Percentiles rank a stretch among this genome's conserved stretches.
These are phyloP conservation scores for Stigmatopora argus DNA, from an alignment of 2,113 vertebrate species.

Conservation along the genomic window DNA sequence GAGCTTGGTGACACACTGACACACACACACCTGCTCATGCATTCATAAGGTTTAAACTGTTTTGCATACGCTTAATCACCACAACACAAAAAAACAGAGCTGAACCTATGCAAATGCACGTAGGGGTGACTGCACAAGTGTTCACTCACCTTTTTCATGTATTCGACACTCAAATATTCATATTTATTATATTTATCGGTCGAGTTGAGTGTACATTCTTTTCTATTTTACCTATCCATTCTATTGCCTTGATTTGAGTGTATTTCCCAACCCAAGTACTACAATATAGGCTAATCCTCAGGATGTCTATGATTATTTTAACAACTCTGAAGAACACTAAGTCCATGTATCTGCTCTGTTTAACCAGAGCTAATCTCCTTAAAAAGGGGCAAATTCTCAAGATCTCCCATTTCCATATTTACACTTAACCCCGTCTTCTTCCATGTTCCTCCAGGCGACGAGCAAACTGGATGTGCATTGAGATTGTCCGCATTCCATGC, in stretches of 20 bases:
- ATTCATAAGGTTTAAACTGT: slow-evolving; percentile 19
- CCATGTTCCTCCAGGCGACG: slow-evolving; percentile 36
- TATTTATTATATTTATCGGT: slow-evolving; percentile 8
- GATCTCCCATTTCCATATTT: slow-evolving; percentile 50
- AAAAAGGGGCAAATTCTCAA: slow-evolving; percentile 48
- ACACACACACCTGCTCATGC: slow-evolving; percentile 6
- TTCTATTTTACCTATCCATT: slow-evolving; percentile 27
- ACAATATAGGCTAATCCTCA: slow-evolving; percentile 53
- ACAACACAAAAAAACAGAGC: slow-evolving; percentile 28
- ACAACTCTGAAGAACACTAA: slow-evolving; percentile 50
- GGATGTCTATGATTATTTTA: slow-evolving; percentile 57
- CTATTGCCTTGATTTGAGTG: slow-evolving; percentile 24
- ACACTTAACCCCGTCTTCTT: slow-evolving; percentile 37
- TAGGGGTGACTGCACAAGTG: slow-evolving; percentile 1
- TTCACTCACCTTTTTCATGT: slow-evolving; percentile 15
- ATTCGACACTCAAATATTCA: not conserved
- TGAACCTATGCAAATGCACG: slow-evolving; percentile 26
- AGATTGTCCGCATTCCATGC: not conserved
- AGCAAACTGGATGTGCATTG: slow-evolving; percentile 1
- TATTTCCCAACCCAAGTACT: slow-evolving; percentile 32
- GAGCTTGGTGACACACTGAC: slow-evolving; percentile 16
- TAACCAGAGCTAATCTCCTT: slow-evolving; percentile 59
- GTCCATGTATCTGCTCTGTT: slow-evolving; percentile 57
- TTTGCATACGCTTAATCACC: slow-evolving; percentile 38
- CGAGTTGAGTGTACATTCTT: slow-evolving; percentile 21